Percentiles rank a stretch among this genome's conserved stretches.
Evolutionary conservation across 2,888 invertebrate genomes (phyloP).

Genomic region (Tubulanus polymorphus): DNA sequence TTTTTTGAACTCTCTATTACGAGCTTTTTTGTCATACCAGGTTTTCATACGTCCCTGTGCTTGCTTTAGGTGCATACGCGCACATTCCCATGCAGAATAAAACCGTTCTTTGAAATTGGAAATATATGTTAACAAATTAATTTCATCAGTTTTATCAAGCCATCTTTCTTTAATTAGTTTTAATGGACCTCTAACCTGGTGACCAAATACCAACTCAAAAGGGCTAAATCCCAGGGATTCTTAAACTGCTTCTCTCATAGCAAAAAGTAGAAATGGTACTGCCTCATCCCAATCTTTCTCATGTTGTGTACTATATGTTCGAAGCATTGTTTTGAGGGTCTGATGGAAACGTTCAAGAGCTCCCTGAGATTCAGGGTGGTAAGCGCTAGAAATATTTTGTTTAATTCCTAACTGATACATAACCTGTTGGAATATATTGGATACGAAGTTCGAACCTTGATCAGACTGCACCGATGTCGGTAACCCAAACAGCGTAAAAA

Average conservation of each 20-base stretch:
- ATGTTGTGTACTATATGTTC: neutral
- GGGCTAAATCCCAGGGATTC: conserved; percentile 14
- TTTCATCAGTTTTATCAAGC: conserved; percentile 7
- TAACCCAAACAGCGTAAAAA: no score
- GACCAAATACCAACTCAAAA: conserved; percentile 9
- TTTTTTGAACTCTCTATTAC: neutral
- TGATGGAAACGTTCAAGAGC: conserved; percentile 16
- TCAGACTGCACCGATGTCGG: no score
- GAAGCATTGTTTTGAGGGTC: conserved; percentile 1
- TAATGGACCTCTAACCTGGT: neutral
- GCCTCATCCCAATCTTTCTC: conserved; percentile 13
- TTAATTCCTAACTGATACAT: conserved; percentile 15
- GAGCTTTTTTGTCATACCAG: conserved; percentile 2
- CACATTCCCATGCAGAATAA: neutral
- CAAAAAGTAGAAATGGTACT: conserved; percentile 10
- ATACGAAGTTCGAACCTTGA: conserved; percentile 21
- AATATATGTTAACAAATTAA: conserved; percentile 7
- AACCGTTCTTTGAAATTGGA: neutral
- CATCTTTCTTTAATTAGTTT: conserved; percentile 8
- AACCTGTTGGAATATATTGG: conserved; percentile 17
- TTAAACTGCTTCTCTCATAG: conserved; percentile 4
- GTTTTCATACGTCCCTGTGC: conserved; percentile 3
- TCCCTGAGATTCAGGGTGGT: conserved; percentile 34
- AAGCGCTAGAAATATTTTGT: conserved; percentile 22
- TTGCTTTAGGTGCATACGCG: neutral